Percentiles rank a stretch among this genome's conserved stretches.
phyloP scores from a whole-genome alignment of 2,797 vertebrate species.

The Picus viridis region DNA sequence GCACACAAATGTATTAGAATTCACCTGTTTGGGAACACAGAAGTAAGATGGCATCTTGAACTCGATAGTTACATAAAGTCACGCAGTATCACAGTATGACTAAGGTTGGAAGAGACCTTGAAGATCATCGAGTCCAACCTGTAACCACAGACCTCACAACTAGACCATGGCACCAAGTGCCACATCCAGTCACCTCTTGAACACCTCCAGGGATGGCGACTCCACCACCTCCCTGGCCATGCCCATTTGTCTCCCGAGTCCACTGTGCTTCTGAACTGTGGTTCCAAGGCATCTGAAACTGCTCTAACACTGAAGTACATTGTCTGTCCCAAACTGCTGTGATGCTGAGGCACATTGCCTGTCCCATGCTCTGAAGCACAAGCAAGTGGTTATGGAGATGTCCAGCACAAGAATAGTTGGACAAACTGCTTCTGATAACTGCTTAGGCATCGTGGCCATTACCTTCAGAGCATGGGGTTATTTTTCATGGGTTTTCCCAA shows the following conservation, averaged over 20 bases:
- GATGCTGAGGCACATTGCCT: not conserved
- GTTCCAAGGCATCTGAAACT: not conserved
- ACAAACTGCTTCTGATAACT: not conserved
- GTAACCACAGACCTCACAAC: no score
- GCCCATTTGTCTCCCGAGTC: not conserved
- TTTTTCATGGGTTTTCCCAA: not conserved
- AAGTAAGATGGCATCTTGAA: not conserved
- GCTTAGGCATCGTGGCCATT: not conserved
- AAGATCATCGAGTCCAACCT: no score
- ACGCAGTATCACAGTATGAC: no score
- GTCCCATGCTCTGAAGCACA: not conserved
- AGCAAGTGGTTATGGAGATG: not conserved
- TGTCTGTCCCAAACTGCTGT: no score
- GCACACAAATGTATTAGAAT: not conserved
- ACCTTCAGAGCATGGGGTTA: not conserved
- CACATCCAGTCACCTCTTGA: no score
- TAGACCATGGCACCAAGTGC: no score
- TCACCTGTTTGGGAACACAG: not conserved
- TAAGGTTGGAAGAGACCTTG: no score
- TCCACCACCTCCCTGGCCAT: no score
- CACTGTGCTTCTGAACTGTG: not conserved
- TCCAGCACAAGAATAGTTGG: not conserved
- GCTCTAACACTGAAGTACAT: fast-evolving
- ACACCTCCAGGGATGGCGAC: no score
- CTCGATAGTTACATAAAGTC: not conserved